Base-by-base conservation (phyloP, 30 jellyfish, hydroid and myxozoan genomes). In the Hydra vulgaris region DNA sequence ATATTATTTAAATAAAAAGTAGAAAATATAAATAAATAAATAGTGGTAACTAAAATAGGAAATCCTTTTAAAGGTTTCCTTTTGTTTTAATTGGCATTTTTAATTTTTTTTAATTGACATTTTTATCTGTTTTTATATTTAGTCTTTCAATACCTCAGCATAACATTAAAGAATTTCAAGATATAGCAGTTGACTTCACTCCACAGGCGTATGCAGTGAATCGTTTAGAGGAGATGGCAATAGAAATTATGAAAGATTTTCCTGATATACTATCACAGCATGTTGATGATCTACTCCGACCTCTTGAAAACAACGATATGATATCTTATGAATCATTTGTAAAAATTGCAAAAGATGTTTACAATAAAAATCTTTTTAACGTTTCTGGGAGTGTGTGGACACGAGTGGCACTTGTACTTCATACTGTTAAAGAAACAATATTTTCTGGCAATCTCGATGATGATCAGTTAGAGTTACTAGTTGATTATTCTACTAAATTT, bases 321-420 rank as follows among this genome's bases (percentile, higher is more conserved):
- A 67, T 86, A 4, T 79, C 92, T 21, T 91, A 91, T 80, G 98
- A 91, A 8, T 72, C 82, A 25, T 91, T 91, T 83, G 76, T 96
- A 17, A 77, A 8, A 17, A 89, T 84, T 16, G 98, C 98, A 67
- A 82, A 87, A 67, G 27, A 85, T 7, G 95, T 86, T 12, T 90
- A 85, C 74, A 86, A 90, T 24, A 85, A 72, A 70, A 92, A 85
- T 21, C 73, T 89, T n/a, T 83, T 89, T 0, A 81, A 88, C 26
- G 92, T 85, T 15, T 78, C 95, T 0, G 95, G 95, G 15, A 76
- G 77, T 88, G 83, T 80, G 20, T 80, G 96, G 98, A 79, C 98
- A 4, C 82, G 90, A 18, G 87, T 87, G 1, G 96, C 98, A 12
- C 67, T 91, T 82, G 94, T 87, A 0, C 84, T 91, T 53, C 82